Conservation (phyloP, 64 coral and sea anemone species). For the Platygyra sinensis region DNA sequence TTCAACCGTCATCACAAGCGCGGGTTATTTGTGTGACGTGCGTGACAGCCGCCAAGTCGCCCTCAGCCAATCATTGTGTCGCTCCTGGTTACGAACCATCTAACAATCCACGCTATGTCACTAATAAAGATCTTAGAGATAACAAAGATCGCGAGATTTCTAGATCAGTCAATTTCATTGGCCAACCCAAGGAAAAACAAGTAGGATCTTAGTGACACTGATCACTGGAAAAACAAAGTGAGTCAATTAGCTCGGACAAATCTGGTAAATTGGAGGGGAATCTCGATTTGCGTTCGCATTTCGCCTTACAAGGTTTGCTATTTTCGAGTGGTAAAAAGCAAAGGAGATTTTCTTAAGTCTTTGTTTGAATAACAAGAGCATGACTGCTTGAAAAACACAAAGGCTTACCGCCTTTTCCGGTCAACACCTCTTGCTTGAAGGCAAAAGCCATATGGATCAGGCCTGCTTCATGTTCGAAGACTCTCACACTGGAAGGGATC, state of each 20-base stretch:
- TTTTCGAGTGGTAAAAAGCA: slow-evolving; percentile 31
- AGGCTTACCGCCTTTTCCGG: slow-evolving; percentile 72
- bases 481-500: not conserved
- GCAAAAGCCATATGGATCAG: slow-evolving; percentile 57
- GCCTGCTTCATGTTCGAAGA: not conserved
- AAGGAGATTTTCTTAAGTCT: slow-evolving; percentile 21
- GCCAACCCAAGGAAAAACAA: slow-evolving; percentile 27
- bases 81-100: slow-evolving; percentile 36
- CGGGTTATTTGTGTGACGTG: slow-evolving; percentile 41
- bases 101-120: slow-evolving; percentile 60
- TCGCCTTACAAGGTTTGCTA: not conserved
- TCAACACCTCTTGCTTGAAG: slow-evolving; percentile 62
- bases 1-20: slow-evolving; percentile 58
- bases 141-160: slow-evolving; percentile 45
- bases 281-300: not conserved
- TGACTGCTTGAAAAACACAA: slow-evolving; percentile 39
- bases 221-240: not conserved
- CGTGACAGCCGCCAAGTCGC: slow-evolving; percentile 33
- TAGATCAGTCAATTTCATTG: slow-evolving; percentile 30
- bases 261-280: not conserved
- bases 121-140: slow-evolving; percentile 73
- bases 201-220: not conserved
- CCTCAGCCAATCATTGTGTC: slow-evolving; percentile 40
- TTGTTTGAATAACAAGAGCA: slow-evolving; percentile 29
- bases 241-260: not conserved